phyloP scores from a whole-genome alignment of 92 coral and sea anemone species.

The Heteractis magnifica region DNA sequence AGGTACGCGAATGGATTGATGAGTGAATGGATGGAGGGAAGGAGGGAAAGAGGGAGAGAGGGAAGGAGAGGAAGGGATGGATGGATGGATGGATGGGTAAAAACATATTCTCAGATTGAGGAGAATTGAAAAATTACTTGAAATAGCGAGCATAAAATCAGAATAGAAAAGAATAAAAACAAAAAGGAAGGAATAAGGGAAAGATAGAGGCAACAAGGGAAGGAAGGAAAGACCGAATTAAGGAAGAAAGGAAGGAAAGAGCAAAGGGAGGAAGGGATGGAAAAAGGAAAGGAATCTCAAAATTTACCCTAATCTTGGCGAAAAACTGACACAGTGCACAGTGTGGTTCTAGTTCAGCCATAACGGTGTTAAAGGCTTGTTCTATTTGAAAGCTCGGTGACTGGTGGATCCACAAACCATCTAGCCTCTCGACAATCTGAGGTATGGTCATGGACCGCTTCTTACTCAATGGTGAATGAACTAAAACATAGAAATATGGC shows the following conservation, averaged over 20 bases:
- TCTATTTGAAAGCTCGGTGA: constrained; percentile 58
- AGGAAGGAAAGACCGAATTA: not conserved
- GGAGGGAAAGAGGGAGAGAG: not conserved
- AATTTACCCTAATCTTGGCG: constrained; percentile 54
- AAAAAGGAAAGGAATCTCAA: not conserved
- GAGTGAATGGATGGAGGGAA: not conserved
- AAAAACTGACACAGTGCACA: constrained; percentile 74
- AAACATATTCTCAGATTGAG: not conserved
- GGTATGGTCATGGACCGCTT: not conserved
- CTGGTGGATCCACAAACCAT: constrained; percentile 73
- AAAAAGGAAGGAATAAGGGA: not conserved
- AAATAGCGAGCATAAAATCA: too few relatives aligned
- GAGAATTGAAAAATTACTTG: not conserved
- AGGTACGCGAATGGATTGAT: not conserved
- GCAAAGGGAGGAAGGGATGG: not conserved
- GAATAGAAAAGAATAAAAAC: too few relatives aligned
- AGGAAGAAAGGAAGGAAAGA: not conserved
- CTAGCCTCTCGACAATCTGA: constrained; percentile 39
- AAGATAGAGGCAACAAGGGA: not conserved
- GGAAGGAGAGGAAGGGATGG: not conserved
- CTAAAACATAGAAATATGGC: not conserved
- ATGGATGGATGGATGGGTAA: not conserved
- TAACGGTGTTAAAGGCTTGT: constrained; percentile 58
- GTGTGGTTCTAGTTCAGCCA: constrained; percentile 53
- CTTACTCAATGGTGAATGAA: constrained; percentile 17